A percentile compares a stretch with the other conserved stretches of the same genome.
phyloP scores from a whole-genome alignment of 2,888 invertebrate genomes.

The Drosophila birchii region DNA sequence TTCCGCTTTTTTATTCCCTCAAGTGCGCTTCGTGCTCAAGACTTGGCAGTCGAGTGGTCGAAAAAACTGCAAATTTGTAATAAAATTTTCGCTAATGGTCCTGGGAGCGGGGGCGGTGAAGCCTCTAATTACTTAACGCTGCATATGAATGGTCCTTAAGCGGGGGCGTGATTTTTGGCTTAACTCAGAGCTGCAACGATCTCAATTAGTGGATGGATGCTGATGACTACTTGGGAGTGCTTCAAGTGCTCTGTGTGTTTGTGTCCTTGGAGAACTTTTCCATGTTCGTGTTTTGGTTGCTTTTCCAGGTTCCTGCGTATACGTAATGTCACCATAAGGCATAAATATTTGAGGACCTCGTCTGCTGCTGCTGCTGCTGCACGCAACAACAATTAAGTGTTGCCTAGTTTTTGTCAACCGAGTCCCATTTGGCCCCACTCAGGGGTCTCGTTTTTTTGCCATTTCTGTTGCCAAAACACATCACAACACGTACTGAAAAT shows the following conservation, averaged over 20 bases:
- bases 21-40: constrained; percentile 72
- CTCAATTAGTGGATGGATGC: constrained; percentile 54
- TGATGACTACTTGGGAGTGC: constrained; percentile 41
- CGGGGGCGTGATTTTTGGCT: constrained; percentile 66
- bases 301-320: constrained; percentile 9
- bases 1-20: constrained; percentile 51
- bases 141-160: constrained; percentile 43
- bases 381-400: constrained; percentile 64
- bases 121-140: constrained; percentile 68
- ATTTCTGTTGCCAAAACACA: constrained; percentile 38
- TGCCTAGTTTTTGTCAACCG: constrained; percentile 48
- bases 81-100: constrained; percentile 66
- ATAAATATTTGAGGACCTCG: constrained; percentile 44
- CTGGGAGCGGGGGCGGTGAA: constrained; percentile 18
- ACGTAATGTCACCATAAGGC: constrained; percentile 13
- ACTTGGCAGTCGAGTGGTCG: constrained; percentile 36
- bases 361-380: constrained; percentile 28
- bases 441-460: constrained; percentile 17
- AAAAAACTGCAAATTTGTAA: constrained; percentile 46
- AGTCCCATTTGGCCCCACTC: constrained; percentile 36
- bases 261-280: constrained; percentile 29
- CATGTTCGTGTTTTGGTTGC: constrained; percentile 39
- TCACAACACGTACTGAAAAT: constrained; percentile 62
- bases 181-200: constrained; percentile 54
- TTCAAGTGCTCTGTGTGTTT: constrained; percentile 6